These are phyloP conservation scores for Sapajus apella DNA, from an alignment of 2,113 vertebrate species.

Conservation along the genomic window DNA sequence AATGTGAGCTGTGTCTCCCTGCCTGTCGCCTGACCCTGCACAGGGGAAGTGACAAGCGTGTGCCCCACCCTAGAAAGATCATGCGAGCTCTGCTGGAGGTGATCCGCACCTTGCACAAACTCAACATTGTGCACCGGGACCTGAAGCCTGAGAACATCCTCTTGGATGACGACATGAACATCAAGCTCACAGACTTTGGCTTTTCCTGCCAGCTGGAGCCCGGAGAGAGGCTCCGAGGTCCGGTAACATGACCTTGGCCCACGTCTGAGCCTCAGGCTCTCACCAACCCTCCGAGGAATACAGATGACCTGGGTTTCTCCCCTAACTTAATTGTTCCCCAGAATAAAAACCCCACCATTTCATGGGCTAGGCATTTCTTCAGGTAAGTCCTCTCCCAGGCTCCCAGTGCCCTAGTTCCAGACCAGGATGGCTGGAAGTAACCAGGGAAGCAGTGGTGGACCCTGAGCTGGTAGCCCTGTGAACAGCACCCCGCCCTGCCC, in stretches of 20 bases:
- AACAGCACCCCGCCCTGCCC: not conserved
- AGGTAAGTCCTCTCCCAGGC: not conserved
- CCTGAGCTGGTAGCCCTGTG: not conserved
- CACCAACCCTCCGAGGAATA: not conserved
- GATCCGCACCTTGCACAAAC: conserved; percentile 91
- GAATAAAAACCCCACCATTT: not conserved
- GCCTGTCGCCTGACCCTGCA: not conserved
- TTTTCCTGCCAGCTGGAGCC: conserved; percentile 91
- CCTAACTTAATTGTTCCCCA: not conserved
- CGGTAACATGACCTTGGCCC: not conserved
- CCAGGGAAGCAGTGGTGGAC: not conserved
- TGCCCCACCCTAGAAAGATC: conserved; percentile 88
- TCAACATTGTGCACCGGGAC: conserved; percentile 96
- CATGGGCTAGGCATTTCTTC: not conserved
- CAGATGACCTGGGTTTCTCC: not conserved
- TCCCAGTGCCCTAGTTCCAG: not conserved
- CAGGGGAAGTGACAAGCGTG: not conserved
- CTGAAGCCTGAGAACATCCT: conserved; percentile 98
- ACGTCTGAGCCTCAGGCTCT: not conserved
- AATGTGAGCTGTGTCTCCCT: not conserved
- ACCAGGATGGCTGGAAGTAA: not conserved
- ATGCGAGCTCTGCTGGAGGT: conserved; percentile 96
- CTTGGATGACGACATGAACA: conserved; percentile 95
- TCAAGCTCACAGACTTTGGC: conserved; percentile 98
- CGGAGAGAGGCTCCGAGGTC: conserved; percentile 92